A percentile compares a stretch with the other conserved stretches of the same genome.
Evolutionary conservation across 2,888 invertebrate genomes (phyloP).

Genomic region (Argynnis bischoffii): DNA sequence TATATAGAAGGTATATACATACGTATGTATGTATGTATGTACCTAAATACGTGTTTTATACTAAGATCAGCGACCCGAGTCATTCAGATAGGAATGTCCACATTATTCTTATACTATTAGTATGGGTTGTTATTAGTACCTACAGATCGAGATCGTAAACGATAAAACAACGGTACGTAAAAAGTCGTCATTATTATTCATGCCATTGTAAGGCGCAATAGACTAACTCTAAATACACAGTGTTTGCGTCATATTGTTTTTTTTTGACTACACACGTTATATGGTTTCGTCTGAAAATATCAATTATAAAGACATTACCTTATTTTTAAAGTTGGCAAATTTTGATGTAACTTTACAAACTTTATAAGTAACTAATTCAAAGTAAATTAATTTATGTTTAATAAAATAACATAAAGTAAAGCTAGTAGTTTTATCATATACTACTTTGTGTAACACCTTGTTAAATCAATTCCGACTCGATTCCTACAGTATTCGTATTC

Average conservation of each 20-base stretch:
- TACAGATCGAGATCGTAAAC: constrained; percentile 29
- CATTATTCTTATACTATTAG: constrained; percentile 21
- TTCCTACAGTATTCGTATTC: constrained; percentile 64
- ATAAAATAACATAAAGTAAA: background rate
- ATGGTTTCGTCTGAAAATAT: constrained; percentile 5
- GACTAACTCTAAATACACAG: constrained; percentile 29
- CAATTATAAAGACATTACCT: no score
- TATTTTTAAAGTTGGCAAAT: background rate
- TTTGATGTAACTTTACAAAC: background rate
- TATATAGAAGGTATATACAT: no score
- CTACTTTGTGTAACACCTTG: constrained; percentile 56
- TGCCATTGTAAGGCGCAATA: constrained; percentile 34
- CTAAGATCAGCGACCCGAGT: constrained; percentile 8
- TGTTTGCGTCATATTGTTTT: constrained; percentile 26
- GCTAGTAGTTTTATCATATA: background rate
- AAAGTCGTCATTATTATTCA: constrained; percentile 41
- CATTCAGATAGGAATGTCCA: constrained; percentile 17
- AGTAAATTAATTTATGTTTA: background rate
- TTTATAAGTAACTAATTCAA: background rate
- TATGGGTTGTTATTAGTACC: constrained; percentile 22
- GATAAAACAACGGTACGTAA: constrained; percentile 35
- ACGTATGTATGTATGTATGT: no score
- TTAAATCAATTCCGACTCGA: constrained; percentile 56
- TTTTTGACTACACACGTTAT: constrained; percentile 4
- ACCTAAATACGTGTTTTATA: background rate